Percentiles rank a stretch among this genome's conserved stretches.
Conservation (phyloP, 2,113 vertebrate species). For the Lanius ludovicianus region DNA sequence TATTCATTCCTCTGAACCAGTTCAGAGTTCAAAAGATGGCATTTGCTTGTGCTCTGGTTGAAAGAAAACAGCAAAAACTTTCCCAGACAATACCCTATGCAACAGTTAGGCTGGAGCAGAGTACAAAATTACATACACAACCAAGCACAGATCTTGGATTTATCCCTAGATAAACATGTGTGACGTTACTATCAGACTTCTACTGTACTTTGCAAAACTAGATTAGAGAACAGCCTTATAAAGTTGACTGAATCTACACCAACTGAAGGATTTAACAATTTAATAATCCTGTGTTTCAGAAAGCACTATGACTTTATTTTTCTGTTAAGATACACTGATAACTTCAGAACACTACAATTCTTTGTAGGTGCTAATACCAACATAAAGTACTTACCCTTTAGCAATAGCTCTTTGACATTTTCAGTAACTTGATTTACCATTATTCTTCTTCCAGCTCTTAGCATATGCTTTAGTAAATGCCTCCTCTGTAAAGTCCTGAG, state of each 20-base stretch:
- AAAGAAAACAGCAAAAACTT: background rate
- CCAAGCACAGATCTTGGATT: background rate
- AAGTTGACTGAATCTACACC: background rate
- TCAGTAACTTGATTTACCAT: slow-evolving; percentile 74
- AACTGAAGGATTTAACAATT: background rate
- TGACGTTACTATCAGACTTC: background rate
- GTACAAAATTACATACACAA: background rate
- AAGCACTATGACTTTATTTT: background rate
- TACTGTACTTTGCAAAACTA: background rate
- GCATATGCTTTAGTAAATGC: slow-evolving; percentile 46
- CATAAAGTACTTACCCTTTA: slow-evolving; percentile 75
- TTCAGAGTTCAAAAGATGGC: background rate
- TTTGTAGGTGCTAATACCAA: background rate
- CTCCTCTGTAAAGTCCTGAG: background rate
- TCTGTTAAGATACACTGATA: background rate
- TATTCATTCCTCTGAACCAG: background rate
- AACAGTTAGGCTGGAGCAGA: background rate
- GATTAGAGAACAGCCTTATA: background rate
- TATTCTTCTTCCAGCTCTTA: slow-evolving; percentile 47
- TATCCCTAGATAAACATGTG: background rate
- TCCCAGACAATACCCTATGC: background rate
- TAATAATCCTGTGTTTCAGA: background rate
- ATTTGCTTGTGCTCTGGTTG: background rate
- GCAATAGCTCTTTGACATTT: slow-evolving; percentile 65
- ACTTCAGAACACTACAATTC: background rate